Percentiles rank a stretch among this genome's conserved stretches.
Evolutionary conservation across 2,888 invertebrate species (phyloP).

Genomic region (Ametastegia equiseti): DNA sequence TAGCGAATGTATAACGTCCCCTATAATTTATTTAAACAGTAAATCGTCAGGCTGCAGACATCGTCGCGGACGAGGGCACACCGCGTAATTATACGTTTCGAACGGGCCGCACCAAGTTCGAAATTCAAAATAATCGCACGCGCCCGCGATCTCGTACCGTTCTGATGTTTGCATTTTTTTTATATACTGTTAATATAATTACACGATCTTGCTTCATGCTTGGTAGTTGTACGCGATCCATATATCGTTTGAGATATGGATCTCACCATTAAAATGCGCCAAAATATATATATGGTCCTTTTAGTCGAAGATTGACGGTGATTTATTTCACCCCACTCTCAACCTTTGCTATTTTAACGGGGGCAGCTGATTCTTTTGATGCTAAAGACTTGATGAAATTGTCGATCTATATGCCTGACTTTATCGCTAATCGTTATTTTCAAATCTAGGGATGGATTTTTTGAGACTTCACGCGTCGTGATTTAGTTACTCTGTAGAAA

Average conservation of each 20-base stretch:
- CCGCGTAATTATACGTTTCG: constrained; percentile 5
- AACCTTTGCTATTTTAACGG: constrained; percentile 17
- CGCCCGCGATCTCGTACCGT: not conserved
- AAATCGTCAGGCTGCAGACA: not conserved
- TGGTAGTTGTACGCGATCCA: not conserved
- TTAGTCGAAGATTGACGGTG: not conserved
- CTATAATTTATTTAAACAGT: constrained; percentile 32
- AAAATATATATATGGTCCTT: constrained; percentile 30
- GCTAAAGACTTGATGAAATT: not conserved
- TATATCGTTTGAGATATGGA: not conserved
- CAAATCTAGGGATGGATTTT: too few species aligned
- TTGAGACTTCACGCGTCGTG: not conserved
- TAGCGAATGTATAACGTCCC: constrained; percentile 21
- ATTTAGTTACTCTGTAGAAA: not conserved
- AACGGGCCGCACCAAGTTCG: constrained; percentile 7
- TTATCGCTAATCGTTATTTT: not conserved
- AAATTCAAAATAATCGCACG: constrained; percentile 21
- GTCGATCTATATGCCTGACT: not conserved
- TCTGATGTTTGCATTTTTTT: constrained; percentile 8
- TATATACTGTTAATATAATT: not conserved
- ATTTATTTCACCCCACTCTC: constrained; percentile 21
- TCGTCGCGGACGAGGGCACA: not conserved
- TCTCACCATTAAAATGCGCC: constrained; percentile 20
- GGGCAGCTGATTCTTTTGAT: not conserved
- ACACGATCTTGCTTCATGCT: not conserved